Evolutionary conservation across 1,140 invertebrate genomes (phyloP).

Genomic region (Drosophila pandora): DNA sequence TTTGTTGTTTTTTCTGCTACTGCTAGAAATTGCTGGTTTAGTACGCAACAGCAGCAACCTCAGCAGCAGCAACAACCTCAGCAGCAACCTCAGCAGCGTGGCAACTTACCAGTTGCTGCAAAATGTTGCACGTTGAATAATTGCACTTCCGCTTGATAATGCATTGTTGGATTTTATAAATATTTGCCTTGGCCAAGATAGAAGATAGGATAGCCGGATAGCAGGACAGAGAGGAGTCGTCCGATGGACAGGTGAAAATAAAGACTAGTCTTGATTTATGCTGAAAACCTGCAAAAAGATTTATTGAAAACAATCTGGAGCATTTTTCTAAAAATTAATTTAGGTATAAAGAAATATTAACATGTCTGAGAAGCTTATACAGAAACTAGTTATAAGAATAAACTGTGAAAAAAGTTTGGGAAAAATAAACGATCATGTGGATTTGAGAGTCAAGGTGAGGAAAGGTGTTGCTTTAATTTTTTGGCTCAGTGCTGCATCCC

Average conservation of each 20-base stretch:
- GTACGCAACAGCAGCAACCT: conserved; percentile 63
- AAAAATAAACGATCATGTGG: too few relatives aligned
- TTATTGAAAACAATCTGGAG: conserved; percentile 30
- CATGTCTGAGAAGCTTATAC: neutral
- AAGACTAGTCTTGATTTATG: conserved; percentile 41
- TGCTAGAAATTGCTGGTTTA: conserved; percentile 77
- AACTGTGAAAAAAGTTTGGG: too few relatives aligned
- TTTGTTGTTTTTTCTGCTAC: conserved; percentile 40
- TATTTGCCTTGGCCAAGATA: conserved; percentile 63
- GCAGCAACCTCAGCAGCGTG: conserved; percentile 23
- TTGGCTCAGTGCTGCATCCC: neutral
- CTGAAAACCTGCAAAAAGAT: conserved; percentile 17
- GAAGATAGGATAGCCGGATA: conserved; percentile 18
- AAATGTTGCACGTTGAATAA: conserved; percentile 82
- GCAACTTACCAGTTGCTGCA: conserved; percentile 65
- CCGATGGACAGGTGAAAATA: conserved; percentile 44
- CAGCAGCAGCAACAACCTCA: conserved; percentile 8
- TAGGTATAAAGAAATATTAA: neutral
- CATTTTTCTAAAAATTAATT: neutral
- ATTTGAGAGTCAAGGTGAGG: too few relatives aligned
- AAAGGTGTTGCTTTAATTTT: neutral
- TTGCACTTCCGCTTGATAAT: conserved; percentile 82
- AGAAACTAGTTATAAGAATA: too few relatives aligned
- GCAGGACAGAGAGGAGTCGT: conserved; percentile 4
- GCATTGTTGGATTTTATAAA: conserved; percentile 82